phyloP scores from a whole-genome alignment of 1,140 invertebrate species.

The Vanessa tameamea region DNA sequence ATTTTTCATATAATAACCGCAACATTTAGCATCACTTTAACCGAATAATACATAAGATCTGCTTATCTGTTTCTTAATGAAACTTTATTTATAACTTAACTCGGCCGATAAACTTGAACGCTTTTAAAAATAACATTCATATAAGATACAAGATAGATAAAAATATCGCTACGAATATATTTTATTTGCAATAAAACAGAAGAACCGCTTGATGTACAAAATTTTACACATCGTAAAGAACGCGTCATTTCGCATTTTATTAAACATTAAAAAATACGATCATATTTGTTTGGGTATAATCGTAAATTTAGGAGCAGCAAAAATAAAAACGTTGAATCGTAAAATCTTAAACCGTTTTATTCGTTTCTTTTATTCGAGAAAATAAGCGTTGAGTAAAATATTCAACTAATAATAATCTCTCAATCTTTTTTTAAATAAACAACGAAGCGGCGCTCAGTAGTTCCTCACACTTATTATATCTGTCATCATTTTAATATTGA shows the following conservation, averaged over 20 bases:
- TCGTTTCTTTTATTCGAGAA: background rate
- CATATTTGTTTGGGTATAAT: constrained; percentile 24
- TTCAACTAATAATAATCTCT: too few relatives aligned
- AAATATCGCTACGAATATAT: constrained; percentile 8
- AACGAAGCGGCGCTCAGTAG: too few relatives aligned
- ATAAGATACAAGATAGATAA: constrained; percentile 3
- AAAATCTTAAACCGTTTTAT: constrained; percentile 2
- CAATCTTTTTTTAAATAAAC: too few relatives aligned
- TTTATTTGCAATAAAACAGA: constrained; percentile 27
- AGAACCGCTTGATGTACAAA: constrained; percentile 25
- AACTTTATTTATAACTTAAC: too few relatives aligned
- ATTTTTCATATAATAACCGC: too few relatives aligned
- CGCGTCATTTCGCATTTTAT: constrained; percentile 22
- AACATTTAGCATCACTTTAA: too few relatives aligned
- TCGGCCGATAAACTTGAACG: too few relatives aligned
- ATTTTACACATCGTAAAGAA: constrained; percentile 33
- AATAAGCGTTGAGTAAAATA: background rate
- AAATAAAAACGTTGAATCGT: constrained; percentile 18
- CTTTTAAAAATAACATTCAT: background rate
- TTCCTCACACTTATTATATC: too few relatives aligned
- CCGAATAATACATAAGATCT: too few relatives aligned
- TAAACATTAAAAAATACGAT: constrained; percentile 24
- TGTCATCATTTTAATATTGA: too few relatives aligned
- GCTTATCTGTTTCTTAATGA: too few relatives aligned
- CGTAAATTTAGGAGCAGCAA: constrained; percentile 19